phyloP scores from a whole-genome alignment of 1,140 invertebrate genomes.

The Antheraea pernyi region DNA sequence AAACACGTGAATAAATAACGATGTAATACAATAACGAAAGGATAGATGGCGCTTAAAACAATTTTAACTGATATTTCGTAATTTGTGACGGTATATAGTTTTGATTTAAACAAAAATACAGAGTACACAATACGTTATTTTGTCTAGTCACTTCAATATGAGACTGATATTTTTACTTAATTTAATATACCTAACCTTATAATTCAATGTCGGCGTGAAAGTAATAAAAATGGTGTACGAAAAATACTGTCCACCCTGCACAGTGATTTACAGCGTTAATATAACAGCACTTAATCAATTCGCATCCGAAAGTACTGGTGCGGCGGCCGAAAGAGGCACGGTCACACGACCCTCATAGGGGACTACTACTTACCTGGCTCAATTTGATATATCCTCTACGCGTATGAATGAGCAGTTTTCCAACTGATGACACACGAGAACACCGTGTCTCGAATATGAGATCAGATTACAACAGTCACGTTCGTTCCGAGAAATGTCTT shows the following conservation, averaged over 20 bases:
- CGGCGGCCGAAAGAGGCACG: neutral
- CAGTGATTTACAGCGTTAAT: neutral
- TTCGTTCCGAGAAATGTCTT: neutral
- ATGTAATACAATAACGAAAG: too few relatives aligned
- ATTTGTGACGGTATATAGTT: too few relatives aligned
- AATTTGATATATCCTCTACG: conserved; percentile 33
- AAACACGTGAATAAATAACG: too few relatives aligned
- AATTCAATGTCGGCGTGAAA: neutral
- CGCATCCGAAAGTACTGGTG: neutral
- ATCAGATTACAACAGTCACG: neutral
- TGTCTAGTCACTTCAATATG: too few relatives aligned
- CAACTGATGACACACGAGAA: neutral
- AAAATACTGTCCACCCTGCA: neutral
- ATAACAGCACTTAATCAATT: conserved; percentile 12
- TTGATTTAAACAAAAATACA: too few relatives aligned
- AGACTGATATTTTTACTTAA: too few relatives aligned
- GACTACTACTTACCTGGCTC: conserved; percentile 26
- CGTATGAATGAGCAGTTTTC: conserved; percentile 7
- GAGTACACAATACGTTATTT: too few relatives aligned
- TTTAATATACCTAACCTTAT: neutral
- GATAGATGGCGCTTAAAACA: too few relatives aligned
- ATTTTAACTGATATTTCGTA: too few relatives aligned
- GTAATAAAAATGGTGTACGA: neutral
- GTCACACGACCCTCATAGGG: conserved; percentile 19
- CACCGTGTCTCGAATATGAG: neutral